Evolutionary conservation across 2,888 invertebrate genomes (phyloP), one percentile per base, ranked within the genome.

Genomic region (Cryptus viduatorius): DNA sequence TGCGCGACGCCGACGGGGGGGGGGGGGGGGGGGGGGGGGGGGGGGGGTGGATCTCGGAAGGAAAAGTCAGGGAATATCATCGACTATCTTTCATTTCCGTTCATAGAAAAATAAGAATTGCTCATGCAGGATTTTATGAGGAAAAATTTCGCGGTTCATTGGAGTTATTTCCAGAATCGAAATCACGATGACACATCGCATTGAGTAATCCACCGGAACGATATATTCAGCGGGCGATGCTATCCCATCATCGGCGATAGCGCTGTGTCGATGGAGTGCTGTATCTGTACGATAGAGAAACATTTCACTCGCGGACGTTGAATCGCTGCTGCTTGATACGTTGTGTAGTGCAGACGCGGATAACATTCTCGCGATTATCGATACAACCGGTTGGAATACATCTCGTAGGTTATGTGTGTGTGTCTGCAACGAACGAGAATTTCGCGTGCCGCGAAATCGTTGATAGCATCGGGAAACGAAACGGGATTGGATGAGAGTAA

Each of bases 391-490:
- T 3, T 50, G 29, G 42, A 42, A 24, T 14, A 59, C 4, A 42
- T 56, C 12, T 14, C 10, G 31, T 29, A 73, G 8, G 44, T 53
- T 37, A 71, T 42, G 29, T 61, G 7, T 61, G 7, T 37, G 31
- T 46, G 37, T 31, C 44, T 4, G 24, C 29, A 50, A 75, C 44
- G 29, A 56, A 85, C 53, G 76, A 82, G 82, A 68, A 56, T 82
- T 48, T 85, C 76, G 85, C 85, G 82, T 82, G 82, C 72, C 68
- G 46, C 12, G 3, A 5, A 61, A 79, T 77, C 76, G 72, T 76
- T 84, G 73, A 76, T 79, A 42, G 46, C 37, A 64, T 50, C 65
- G 82, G 72, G 56, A 67, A 73, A 73, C 76, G 46, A 61, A 37
- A 53, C 61, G 71, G 53, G 76, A 85, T 65, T 65, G n/a, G 48